Percentiles rank a stretch among this genome's conserved stretches.
Evolutionary conservation across 1,140 invertebrate genomes (phyloP).

Genomic region (Heterodera schachtii): DNA sequence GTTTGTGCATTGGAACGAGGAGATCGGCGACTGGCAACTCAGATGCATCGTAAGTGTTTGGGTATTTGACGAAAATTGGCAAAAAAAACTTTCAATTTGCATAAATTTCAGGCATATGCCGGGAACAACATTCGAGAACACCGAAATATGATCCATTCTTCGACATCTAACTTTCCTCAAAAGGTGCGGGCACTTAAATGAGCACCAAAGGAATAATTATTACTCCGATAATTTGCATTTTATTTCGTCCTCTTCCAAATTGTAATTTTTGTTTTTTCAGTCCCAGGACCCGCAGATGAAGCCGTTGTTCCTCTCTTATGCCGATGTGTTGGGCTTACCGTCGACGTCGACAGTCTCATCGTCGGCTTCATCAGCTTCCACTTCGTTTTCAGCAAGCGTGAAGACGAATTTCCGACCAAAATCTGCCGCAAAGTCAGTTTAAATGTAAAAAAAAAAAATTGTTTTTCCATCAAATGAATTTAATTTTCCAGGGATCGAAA

Average conservation of each 20-base stretch:
- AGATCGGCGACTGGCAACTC: constrained; percentile 96
- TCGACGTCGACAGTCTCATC: constrained; percentile 14
- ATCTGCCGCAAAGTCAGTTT: constrained; percentile 55
- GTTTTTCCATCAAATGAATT: constrained; percentile 20
- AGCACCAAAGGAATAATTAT: no score
- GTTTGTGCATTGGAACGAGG: constrained; percentile 94
- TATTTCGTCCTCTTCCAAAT: background rate
- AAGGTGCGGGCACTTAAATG: constrained; percentile 24
- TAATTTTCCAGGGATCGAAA: constrained; percentile 53
- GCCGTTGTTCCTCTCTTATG: constrained; percentile 48
- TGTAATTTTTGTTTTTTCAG: constrained; percentile 27
- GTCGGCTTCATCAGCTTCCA: constrained; percentile 8
- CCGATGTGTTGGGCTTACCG: constrained; percentile 39
- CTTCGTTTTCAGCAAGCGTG: constrained; percentile 4
- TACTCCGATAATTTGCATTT: constrained; percentile 1
- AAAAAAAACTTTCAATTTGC: background rate
- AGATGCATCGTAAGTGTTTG: constrained; percentile 73
- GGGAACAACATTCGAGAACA: constrained; percentile 84
- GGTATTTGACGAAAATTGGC: background rate
- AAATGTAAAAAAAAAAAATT: background rate
- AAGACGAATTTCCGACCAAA: constrained; percentile 46
- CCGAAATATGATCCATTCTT: constrained; percentile 67
- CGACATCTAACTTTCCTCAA: background rate
- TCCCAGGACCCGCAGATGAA: constrained; percentile 38
- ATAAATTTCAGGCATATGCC: constrained; percentile 74